phyloP scores from a whole-genome alignment of 2,113 vertebrate genomes.

The Hemichromis elongatus region DNA sequence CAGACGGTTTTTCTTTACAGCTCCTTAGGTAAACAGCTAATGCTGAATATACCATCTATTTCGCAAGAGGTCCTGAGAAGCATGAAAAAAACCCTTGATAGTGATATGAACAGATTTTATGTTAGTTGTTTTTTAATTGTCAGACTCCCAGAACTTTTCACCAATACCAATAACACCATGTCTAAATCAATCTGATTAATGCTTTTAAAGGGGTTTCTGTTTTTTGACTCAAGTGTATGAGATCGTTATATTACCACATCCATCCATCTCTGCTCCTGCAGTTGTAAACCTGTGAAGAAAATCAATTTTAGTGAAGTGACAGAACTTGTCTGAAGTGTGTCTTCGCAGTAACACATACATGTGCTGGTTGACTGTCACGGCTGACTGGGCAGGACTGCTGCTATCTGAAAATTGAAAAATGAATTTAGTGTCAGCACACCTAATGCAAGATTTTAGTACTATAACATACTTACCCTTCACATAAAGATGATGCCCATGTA shows the following conservation, averaged over 20 bases:
- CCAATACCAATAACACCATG: not conserved
- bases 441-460: not conserved
- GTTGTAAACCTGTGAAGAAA: not conserved
- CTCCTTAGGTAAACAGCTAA: not conserved
- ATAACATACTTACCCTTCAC: constrained; percentile 52
- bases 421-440: not conserved
- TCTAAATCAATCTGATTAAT: not conserved
- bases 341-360: not conserved
- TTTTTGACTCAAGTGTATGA: not conserved
- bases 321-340: not conserved
- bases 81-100: not conserved
- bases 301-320: not conserved
- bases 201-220: not conserved
- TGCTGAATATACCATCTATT: not conserved
- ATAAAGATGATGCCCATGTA: constrained; percentile 22
- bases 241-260: not conserved
- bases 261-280: not conserved
- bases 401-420: not conserved
- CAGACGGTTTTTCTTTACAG: no score
- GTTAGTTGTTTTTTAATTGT: not conserved
- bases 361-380: not conserved
- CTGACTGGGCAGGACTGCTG: not conserved
- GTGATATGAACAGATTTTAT: not conserved
- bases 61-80: not conserved
- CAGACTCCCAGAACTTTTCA: not conserved